Base-by-base conservation (phyloP, 2,797 vertebrate species). In the Lutjanus argentimaculatus region DNA sequence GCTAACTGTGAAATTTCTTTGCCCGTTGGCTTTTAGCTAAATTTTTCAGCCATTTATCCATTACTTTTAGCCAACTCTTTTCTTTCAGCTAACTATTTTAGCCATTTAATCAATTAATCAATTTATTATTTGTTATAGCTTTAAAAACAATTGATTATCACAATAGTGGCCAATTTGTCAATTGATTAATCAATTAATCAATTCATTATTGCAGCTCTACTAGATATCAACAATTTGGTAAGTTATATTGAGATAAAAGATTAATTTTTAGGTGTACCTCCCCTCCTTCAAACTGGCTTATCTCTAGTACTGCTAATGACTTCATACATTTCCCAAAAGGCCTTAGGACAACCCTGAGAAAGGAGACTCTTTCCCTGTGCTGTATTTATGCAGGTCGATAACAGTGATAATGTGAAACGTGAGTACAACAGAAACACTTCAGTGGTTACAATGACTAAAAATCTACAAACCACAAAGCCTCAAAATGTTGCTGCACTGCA, bases 261-360 rank as follows among this genome's bases (percentile, higher is more conserved):
- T 2, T 30, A 0, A 12, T 43, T 52, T 57, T 1, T 67, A 21
- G n/a, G 21, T 53, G 42, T 11, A 9, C 25, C 11, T 17, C 2
- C 0, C 0, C 15, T 62, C 52, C 2, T 19, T 25, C 4, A 49
- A 43, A 3, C 19, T 17, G 13, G 21, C 10, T 17, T 8, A 0
- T 49, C 13, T 45, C 22, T 10, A 8, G 21, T 57, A 4, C 48
- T 58, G 58, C 36, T 48, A 10, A 62, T 3, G 17, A 36, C 14
- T 40, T 69, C 45, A 77, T 82, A 63, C 64, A 56, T 76, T 70
- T 83, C 80, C 84, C 78, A 85, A 19, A 84, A 53, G 46, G 36
- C 43, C 51, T 69, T 16, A 52, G 45, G 22, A 42, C 6, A 75
- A 30, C 36, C 21, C 10, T 3, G 21, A 42, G 16, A 45, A 16